Evolutionary conservation across 53 echinoderm and acorn worm species (phyloP).

Genomic region (Astropecten irregularis): DNA sequence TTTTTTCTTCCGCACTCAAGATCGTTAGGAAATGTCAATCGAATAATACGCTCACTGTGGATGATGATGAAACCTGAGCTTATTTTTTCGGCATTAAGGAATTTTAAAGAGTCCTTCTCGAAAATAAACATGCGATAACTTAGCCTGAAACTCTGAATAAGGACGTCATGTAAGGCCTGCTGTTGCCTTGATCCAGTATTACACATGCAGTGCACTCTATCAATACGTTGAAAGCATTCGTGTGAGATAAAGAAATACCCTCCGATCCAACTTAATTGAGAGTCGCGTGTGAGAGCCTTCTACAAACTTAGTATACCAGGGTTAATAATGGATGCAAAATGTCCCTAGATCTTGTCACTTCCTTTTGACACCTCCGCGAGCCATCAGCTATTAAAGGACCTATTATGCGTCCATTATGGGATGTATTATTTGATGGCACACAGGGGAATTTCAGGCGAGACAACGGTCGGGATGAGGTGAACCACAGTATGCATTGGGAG

Average conservation of each 20-base stretch:
- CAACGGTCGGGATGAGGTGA: not conserved
- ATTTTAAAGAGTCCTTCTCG: not conserved
- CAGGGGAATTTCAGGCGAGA: constrained; percentile 26
- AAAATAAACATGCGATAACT: too few relatives aligned
- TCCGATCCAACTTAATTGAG: too few relatives aligned
- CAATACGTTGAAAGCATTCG: too few relatives aligned
- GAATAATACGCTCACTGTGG: not conserved
- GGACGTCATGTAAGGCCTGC: too few relatives aligned
- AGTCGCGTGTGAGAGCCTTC: too few relatives aligned
- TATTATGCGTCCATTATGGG: constrained; percentile 3
- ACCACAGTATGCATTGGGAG: too few relatives aligned
- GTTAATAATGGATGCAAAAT: too few relatives aligned
- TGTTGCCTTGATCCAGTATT: too few relatives aligned
- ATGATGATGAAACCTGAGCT: constrained; percentile 3
- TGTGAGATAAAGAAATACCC: too few relatives aligned
- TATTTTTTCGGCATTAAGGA: not conserved
- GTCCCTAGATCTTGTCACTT: not conserved
- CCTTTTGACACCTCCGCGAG: constrained; percentile 13
- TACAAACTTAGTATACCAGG: too few relatives aligned
- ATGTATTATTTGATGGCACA: constrained; percentile 24
- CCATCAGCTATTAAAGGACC: constrained; percentile 1
- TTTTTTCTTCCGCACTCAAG: constrained; percentile 7
- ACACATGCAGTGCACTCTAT: too few relatives aligned
- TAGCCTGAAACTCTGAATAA: too few relatives aligned
- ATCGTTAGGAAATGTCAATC: constrained; percentile 41